Evolutionary conservation across 2,888 invertebrate genomes (phyloP).

Genomic region (Gonocerus acuteangulatus): DNA sequence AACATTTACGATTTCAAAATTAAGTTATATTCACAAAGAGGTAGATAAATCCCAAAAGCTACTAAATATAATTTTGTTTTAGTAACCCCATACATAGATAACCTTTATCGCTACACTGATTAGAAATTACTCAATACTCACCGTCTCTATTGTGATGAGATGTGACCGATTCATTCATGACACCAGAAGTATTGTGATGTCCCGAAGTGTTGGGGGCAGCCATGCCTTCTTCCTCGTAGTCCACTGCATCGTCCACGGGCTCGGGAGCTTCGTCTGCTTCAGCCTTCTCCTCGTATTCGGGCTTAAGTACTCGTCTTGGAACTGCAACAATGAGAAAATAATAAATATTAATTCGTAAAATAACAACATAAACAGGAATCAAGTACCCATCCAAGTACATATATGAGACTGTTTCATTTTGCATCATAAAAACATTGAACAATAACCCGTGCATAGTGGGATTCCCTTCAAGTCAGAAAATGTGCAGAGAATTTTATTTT

Average conservation of each 20-base stretch:
- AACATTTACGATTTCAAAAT: too few relatives aligned
- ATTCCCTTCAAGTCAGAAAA: too few relatives aligned
- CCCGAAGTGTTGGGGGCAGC: slow-evolving; percentile 48
- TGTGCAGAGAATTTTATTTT: too few relatives aligned
- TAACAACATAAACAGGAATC: background rate
- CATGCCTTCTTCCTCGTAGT: slow-evolving; percentile 47
- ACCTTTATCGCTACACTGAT: too few relatives aligned
- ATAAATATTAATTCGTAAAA: background rate
- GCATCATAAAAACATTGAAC: too few relatives aligned
- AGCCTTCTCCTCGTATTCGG: slow-evolving; percentile 69
- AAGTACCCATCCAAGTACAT: background rate
- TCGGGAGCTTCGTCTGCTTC: slow-evolving; percentile 64
- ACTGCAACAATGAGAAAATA: slow-evolving; percentile 49
- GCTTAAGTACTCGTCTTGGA: slow-evolving; percentile 72
- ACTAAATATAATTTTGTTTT: too few relatives aligned
- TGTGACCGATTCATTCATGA: slow-evolving; percentile 14
- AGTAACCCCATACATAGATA: too few relatives aligned
- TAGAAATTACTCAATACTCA: background rate
- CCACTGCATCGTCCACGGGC: slow-evolving; percentile 42
- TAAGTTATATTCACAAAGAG: too few relatives aligned
- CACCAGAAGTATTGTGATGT: slow-evolving; percentile 37
- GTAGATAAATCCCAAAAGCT: too few relatives aligned
- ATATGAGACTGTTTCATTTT: too few relatives aligned
- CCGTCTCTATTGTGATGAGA: slow-evolving; percentile 13
- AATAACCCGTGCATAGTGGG: too few relatives aligned